Evolutionary conservation across 2,113 vertebrate genomes (phyloP).

Genomic region (Bubo scandiacus): DNA sequence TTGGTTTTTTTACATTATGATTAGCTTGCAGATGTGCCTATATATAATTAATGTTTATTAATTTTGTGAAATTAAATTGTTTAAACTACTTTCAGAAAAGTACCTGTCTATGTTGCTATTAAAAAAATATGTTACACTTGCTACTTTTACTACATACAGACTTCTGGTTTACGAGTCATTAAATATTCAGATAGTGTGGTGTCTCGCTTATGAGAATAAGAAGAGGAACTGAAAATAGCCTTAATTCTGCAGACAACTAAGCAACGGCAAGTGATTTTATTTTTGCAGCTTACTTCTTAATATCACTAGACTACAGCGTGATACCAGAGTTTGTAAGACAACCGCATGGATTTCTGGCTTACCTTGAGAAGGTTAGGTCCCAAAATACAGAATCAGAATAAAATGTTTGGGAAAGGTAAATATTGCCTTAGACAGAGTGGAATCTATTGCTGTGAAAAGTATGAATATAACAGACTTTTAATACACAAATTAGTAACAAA

Average conservation of each 20-base stretch:
- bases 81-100: background rate
- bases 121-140: background rate
- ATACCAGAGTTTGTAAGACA: background rate
- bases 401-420: background rate
- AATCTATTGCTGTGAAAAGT: background rate
- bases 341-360: background rate
- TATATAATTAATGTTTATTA: background rate
- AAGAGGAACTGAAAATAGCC: slow-evolving; percentile 41
- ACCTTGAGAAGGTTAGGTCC: background rate
- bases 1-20: background rate
- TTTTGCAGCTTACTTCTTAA: background rate
- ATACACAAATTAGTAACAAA: background rate
- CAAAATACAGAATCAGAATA: background rate
- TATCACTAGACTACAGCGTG: background rate
- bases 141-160: background rate
- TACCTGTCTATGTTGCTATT: background rate
- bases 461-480: background rate
- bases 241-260: background rate
- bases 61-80: background rate
- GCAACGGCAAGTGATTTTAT: background rate
- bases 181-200: slow-evolving; percentile 2
- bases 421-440: background rate
- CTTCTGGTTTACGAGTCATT: background rate
- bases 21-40: background rate
- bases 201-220: background rate